These are phyloP conservation scores for Elysia crispata DNA, from an alignment of 2,888 invertebrate species.

Conservation along the genomic window DNA sequence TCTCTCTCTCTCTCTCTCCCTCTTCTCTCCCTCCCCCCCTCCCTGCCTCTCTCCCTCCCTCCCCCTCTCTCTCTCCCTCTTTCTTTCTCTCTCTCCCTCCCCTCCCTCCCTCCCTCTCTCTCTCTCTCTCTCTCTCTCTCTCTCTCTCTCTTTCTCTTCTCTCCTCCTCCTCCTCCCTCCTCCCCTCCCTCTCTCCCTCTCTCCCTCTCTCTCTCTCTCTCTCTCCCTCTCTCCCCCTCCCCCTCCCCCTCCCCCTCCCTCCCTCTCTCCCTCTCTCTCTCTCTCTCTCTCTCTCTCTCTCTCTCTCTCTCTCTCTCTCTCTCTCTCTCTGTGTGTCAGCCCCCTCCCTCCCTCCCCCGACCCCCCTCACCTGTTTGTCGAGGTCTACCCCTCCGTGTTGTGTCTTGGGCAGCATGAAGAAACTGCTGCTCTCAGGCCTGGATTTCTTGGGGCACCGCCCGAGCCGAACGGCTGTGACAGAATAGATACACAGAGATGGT, in stretches of 20 bases:
- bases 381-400: conserved; percentile 64
- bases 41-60: too few relatives aligned
- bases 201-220: background rate
- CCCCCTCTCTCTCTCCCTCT: too few relatives aligned
- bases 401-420: conserved; percentile 69
- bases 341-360: background rate
- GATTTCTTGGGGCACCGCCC: conserved; percentile 73
- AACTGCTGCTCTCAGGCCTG: conserved; percentile 66
- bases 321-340: conserved; percentile 14
- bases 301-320: conserved; percentile 20
- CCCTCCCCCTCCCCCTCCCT: background rate
- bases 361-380: conserved; percentile 60
- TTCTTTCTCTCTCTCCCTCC: background rate
- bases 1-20: too few relatives aligned
- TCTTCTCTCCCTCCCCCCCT: too few relatives aligned
- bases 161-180: background rate
- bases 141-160: background rate
- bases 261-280: background rate
- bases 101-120: background rate
- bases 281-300: conserved; percentile 16
- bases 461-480: conserved; percentile 65
- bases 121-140: background rate
- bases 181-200: background rate
- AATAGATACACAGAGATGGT: too few relatives aligned
- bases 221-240: background rate